Evolutionary conservation across 2,113 vertebrate genomes (phyloP).

Genomic region (Azemiops feae): DNA sequence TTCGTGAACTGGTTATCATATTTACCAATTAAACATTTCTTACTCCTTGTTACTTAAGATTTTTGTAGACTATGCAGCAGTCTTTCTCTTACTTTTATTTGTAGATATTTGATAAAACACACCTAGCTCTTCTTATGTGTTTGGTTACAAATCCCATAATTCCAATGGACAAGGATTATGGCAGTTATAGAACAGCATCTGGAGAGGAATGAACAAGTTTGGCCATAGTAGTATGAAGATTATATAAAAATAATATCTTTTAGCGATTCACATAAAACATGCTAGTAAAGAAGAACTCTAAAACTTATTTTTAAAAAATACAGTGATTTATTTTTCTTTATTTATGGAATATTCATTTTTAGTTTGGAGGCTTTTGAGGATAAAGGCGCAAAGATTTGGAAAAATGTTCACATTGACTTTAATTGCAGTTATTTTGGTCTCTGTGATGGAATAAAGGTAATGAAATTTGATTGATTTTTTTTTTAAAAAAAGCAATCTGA

Average conservation of each 20-base stretch:
- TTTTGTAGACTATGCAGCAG: neutral
- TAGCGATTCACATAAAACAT: neutral
- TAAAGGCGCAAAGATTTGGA: neutral
- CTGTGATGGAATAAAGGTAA: neutral
- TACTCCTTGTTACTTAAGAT: neutral
- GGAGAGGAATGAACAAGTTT: neutral
- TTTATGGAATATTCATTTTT: neutral
- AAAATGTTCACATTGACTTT: neutral
- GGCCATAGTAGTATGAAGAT: neutral
- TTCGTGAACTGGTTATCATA: neutral
- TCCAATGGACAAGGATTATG: neutral
- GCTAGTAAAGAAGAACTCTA: neutral
- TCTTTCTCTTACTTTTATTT: neutral
- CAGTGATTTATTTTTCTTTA: neutral
- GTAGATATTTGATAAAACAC: neutral
- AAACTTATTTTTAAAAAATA: neutral
- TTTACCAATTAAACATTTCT: neutral
- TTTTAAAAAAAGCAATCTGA: neutral
- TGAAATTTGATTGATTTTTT: neutral
- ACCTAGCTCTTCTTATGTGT: neutral
- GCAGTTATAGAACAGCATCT: neutral
- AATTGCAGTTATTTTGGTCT: neutral
- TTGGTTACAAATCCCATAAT: neutral
- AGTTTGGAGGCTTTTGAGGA: neutral
- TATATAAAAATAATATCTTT: neutral